Conservation (phyloP, 2,888 invertebrate genomes). For the Physocephala rufipes region DNA sequence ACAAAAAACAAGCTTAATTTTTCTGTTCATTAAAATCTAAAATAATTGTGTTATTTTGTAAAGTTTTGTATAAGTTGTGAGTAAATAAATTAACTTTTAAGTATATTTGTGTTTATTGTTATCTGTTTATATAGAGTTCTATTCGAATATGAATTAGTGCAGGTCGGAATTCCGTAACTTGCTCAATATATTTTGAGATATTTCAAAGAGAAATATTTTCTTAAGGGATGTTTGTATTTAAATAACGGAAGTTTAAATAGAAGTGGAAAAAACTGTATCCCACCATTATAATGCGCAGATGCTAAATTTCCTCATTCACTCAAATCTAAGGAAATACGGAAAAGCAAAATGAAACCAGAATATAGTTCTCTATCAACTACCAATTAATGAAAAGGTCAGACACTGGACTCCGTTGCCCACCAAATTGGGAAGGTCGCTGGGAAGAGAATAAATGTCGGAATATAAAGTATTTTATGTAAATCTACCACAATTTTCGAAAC, state of each 20-base stretch:
- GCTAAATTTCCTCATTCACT: not conserved
- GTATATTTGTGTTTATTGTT: constrained; percentile 11
- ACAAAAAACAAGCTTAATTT: constrained; percentile 21
- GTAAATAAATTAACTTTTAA: constrained; percentile 31
- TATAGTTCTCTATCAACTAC: constrained; percentile 13
- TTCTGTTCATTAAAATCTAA: constrained; percentile 21
- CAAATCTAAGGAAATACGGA: constrained; percentile 9
- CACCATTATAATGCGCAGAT: constrained; percentile 19
- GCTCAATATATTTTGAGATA: not conserved
- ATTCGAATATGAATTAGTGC: constrained; percentile 1
- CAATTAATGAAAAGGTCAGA: not conserved
- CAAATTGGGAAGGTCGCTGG: not conserved
- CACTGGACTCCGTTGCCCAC: not conserved
- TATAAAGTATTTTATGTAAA: not conserved
- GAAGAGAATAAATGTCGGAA: not conserved
- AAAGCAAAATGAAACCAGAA: constrained; percentile 18
- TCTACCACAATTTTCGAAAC: too few relatives aligned
- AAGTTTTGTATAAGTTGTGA: constrained; percentile 29
- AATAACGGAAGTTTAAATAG: not conserved
- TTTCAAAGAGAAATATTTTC: not conserved
- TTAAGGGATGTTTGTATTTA: constrained; percentile 18
- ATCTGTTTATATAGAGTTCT: not conserved
- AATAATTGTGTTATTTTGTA: constrained; percentile 26
- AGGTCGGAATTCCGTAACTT: constrained; percentile 4
- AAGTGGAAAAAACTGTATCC: not conserved